phyloP scores from a whole-genome alignment of 2,888 invertebrate genomes.

The Metopia argyrocephala region DNA sequence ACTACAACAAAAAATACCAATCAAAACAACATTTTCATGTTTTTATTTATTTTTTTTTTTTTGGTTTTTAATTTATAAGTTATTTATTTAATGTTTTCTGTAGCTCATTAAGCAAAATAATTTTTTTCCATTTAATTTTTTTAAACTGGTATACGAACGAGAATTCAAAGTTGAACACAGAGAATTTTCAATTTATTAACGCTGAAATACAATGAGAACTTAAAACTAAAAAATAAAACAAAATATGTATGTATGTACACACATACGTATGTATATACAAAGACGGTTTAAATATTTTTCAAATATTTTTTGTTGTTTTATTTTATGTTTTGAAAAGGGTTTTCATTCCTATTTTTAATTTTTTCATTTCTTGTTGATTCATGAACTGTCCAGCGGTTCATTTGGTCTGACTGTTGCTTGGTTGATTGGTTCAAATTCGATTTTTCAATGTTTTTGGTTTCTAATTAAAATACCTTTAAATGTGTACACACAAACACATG shows the following conservation, averaged over 20 bases:
- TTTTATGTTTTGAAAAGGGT: slow-evolving; percentile 44
- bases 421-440: slow-evolving; percentile 59
- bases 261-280: not conserved
- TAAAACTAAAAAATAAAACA: not conserved
- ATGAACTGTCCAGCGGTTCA: not conserved
- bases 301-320: slow-evolving; percentile 3
- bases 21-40: slow-evolving; percentile 32
- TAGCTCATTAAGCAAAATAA: slow-evolving; percentile 56
- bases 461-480: slow-evolving; percentile 65
- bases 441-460: slow-evolving; percentile 64
- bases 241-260: not conserved
- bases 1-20: slow-evolving; percentile 28
- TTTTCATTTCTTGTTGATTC: too few species aligned
- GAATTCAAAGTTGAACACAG: slow-evolving; percentile 33
- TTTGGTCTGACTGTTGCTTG: slow-evolving; percentile 12
- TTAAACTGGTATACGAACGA: not conserved
- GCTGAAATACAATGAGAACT: slow-evolving; percentile 25
- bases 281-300: slow-evolving; percentile 46
- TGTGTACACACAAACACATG: not conserved
- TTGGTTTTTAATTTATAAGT: slow-evolving; percentile 32
- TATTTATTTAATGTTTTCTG: slow-evolving; percentile 40
- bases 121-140: not conserved
- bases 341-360: slow-evolving; percentile 31
- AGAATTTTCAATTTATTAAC: slow-evolving; percentile 57
- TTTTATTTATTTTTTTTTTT: not conserved